Evolutionary conservation across 2,113 vertebrate genomes (phyloP).

Genomic region (Myiopsitta monachus): DNA sequence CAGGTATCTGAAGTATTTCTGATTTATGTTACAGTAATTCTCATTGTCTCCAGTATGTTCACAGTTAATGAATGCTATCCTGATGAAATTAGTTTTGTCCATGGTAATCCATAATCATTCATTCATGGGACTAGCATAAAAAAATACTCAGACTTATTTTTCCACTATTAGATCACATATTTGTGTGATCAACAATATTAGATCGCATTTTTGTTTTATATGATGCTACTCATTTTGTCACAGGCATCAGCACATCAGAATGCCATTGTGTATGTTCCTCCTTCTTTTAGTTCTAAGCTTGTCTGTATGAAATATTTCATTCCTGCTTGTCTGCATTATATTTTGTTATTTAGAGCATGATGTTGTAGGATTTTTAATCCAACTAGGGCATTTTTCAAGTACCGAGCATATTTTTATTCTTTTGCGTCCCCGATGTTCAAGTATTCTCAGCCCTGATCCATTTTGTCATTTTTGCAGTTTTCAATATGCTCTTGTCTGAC

Average conservation of each 20-base stretch:
- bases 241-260: not conserved
- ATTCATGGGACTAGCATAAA: not conserved
- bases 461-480: conserved; percentile 1
- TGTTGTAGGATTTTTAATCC: conserved; percentile 18
- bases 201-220: not conserved
- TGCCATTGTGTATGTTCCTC: not conserved
- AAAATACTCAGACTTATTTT: not conserved
- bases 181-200: not conserved
- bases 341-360: not conserved
- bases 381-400: not conserved
- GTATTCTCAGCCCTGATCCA: conserved; percentile 3
- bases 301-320: not conserved
- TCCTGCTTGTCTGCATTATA: not conserved
- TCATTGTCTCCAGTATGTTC: not conserved
- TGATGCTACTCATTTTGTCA: not conserved
- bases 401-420: not conserved
- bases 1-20: not conserved
- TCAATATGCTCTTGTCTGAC: conserved; percentile 12
- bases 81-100: not conserved
- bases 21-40: not conserved
- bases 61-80: not conserved
- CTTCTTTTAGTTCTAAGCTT: not conserved
- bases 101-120: not conserved
- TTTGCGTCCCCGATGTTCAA: not conserved
- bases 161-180: not conserved